Evolutionary conservation across 2,797 vertebrate species (phyloP), one percentile per base, ranked within the genome.

Genomic region (Caiman crocodilus): DNA sequence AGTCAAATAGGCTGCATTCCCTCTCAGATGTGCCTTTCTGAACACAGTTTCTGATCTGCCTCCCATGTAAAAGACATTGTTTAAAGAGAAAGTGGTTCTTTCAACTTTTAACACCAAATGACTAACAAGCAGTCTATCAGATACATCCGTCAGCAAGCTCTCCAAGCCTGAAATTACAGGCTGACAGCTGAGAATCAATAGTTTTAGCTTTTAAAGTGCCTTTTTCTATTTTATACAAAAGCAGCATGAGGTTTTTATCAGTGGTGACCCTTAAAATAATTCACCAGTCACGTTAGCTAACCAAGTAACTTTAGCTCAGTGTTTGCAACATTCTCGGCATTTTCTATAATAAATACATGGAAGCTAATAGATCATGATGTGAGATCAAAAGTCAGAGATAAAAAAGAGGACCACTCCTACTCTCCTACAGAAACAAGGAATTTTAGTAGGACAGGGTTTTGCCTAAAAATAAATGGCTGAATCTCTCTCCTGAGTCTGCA

Each of bases 141-240:
- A 73, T 58, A 59, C 30, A 57, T 76, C 79, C 58, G 21, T 81
- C 74, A 82, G 83, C 42, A 86, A 35, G 26, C 76, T 90, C 76
- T 23, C 60, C 74, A 78, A 82, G 50, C 64, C 50, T 82, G 64
- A 86, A 82, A 90, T 90, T 86, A 90, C 81, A 86, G 35, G 21
- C 59, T 50, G 20, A 67, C 32, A 42, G 18, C 9, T 15, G 17
- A 60, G 32, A 76, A 82, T 75, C 15, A 20, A 7, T 30, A 16
- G 17, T 4, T 9, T 14, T 9, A 5, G 61, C 4, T 12, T 8
- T 23, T n/a, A 57, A 10, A 50, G 64, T 9, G 50, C 17, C 32
- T 55, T 9, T 4, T 32, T 79, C 79, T 79, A 69, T 23, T 28
- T n/a, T 74, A 56, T 83, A 55, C 21, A 60, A 42, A 60, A 59